Conservation (phyloP, 2,797 vertebrate genomes). For the Tragopan temminckii region DNA sequence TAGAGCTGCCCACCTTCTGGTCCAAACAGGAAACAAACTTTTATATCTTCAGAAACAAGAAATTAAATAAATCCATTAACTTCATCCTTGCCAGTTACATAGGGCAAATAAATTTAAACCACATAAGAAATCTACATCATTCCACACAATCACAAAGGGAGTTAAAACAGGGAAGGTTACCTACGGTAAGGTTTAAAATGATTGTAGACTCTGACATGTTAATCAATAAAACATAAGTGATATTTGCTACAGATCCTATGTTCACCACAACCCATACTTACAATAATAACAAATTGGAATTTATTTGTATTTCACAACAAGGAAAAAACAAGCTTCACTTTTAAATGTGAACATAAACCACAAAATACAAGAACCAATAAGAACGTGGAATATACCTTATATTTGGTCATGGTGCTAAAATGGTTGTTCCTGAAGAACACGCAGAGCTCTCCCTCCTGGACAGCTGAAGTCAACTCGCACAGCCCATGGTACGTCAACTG, state of each 20-base stretch:
- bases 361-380: background rate
- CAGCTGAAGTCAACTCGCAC: slow-evolving; percentile 95
- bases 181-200: background rate
- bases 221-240: background rate
- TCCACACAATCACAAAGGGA: background rate
- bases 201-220: background rate
- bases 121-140: background rate
- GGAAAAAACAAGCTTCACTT: background rate
- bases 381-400: slow-evolving; percentile 88
- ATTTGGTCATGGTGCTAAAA: slow-evolving; percentile 99
- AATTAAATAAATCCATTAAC: background rate
- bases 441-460: slow-evolving; percentile 97
- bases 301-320: background rate
- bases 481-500: slow-evolving; percentile 98
- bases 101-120: background rate
- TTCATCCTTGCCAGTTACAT: background rate
- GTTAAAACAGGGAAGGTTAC: background rate
- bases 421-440: slow-evolving; percentile 99
- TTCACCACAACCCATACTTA: background rate
- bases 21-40: background rate
- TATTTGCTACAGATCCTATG: background rate
- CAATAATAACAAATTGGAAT: background rate
- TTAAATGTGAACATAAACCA: background rate
- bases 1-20: background rate
- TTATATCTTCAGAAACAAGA: background rate